phyloP scores from a whole-genome alignment of 2,888 invertebrate genomes.

The Cylindroiulus punctatus region DNA sequence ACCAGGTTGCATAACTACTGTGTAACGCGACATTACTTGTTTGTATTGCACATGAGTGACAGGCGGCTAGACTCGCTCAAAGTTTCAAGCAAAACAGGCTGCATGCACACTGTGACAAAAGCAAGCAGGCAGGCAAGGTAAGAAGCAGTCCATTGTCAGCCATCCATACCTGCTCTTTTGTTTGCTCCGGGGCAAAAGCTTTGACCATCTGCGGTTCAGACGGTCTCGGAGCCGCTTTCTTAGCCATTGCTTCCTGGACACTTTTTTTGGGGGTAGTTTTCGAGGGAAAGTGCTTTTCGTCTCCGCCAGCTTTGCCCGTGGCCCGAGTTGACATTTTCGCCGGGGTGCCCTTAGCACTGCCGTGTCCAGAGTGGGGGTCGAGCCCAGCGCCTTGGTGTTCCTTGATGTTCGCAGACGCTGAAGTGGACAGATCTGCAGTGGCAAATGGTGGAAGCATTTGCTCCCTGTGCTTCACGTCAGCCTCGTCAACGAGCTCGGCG shows the following conservation, averaged over 20 bases:
- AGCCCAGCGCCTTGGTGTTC: neutral
- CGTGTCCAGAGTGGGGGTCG: neutral
- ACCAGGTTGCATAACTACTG: neutral
- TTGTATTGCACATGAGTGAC: neutral
- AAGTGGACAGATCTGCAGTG: neutral
- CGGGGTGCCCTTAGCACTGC: neutral
- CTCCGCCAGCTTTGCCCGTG: neutral
- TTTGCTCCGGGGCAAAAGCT: neutral
- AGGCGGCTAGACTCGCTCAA: neutral
- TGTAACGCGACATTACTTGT: neutral
- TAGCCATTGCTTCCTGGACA: neutral
- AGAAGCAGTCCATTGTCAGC: constrained; percentile 16
- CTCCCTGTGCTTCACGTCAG: constrained; percentile 42
- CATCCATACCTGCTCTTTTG: constrained; percentile 43
- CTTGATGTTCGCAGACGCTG: neutral
- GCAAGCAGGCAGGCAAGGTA: constrained; percentile 27
- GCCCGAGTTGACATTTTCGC: neutral
- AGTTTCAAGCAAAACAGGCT: neutral
- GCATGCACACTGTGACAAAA: constrained; percentile 7
- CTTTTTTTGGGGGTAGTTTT: constrained; percentile 48
- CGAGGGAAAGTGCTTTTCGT: constrained; percentile 34
- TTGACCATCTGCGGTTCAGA: neutral
- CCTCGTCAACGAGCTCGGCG: constrained; percentile 56
- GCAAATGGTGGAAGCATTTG: constrained; percentile 21
- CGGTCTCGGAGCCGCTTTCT: neutral